Conservation (phyloP, 2,888 invertebrate genomes). For the Drosophila nr. fundita region DNA sequence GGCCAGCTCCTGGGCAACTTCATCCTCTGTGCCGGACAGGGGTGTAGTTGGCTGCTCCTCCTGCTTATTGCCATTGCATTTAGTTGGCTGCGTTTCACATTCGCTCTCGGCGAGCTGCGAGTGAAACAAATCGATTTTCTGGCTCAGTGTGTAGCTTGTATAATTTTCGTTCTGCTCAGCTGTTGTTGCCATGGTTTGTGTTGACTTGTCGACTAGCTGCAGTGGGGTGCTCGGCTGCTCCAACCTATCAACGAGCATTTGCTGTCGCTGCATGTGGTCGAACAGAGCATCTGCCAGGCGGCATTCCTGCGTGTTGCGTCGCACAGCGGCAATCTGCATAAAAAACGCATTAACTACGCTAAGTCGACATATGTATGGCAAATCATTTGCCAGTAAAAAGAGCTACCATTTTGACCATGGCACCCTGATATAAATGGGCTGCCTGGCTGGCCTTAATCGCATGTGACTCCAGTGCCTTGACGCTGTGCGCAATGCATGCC, state of each 20-base stretch:
- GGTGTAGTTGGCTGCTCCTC: constrained; percentile 7
- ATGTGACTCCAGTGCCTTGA: constrained; percentile 70
- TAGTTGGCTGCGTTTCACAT: not conserved
- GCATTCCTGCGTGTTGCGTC: constrained; percentile 75
- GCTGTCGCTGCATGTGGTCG: constrained; percentile 58
- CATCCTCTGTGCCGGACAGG: constrained; percentile 60
- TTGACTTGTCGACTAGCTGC: constrained; percentile 44
- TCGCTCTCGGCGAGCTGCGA: constrained; percentile 57
- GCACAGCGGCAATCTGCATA: constrained; percentile 74
- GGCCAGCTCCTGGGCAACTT: constrained; percentile 75
- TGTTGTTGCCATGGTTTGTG: constrained; percentile 42
- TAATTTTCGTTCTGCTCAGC: constrained; percentile 21
- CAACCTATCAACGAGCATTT: not conserved
- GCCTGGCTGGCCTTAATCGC: constrained; percentile 81
- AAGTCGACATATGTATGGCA: not conserved
- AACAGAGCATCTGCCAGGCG: constrained; percentile 67
- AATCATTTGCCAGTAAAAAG: not conserved
- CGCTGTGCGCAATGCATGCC: constrained; percentile 65
- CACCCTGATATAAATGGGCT: constrained; percentile 78
- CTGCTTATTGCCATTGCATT: not conserved
- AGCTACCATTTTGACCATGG: constrained; percentile 82
- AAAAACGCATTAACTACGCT: not conserved
- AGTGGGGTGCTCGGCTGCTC: not conserved
- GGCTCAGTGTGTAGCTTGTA: constrained; percentile 54
- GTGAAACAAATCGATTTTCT: constrained; percentile 83